A percentile compares a stretch with the other conserved stretches of the same genome.
Conservation (phyloP, 2,888 invertebrate species). For the Erebia aethiops region DNA sequence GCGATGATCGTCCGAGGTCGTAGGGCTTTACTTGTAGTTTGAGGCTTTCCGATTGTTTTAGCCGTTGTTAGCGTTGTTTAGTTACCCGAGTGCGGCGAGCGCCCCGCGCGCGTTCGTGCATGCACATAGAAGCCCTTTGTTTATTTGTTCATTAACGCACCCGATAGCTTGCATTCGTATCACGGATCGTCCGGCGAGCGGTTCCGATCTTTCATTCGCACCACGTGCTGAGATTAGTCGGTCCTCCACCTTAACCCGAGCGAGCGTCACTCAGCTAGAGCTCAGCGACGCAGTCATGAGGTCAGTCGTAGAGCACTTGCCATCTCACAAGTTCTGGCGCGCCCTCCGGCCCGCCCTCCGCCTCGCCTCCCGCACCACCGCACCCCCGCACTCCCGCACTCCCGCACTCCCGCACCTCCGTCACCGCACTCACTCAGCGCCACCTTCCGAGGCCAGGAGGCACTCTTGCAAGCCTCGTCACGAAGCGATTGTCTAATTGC, state of each 20-base stretch:
- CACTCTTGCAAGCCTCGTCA: slow-evolving; percentile 12
- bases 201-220: slow-evolving; percentile 72
- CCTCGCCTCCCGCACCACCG: slow-evolving; percentile 44
- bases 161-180: slow-evolving; percentile 79
- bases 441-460: neutral
- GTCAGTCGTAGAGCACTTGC: slow-evolving; percentile 81
- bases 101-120: slow-evolving; percentile 79
- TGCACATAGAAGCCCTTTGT: slow-evolving; percentile 81
- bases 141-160: slow-evolving; percentile 81
- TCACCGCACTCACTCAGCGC: slow-evolving; percentile 32
- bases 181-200: slow-evolving; percentile 78
- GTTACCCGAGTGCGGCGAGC: slow-evolving; percentile 81
- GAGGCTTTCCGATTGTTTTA: slow-evolving; percentile 84
- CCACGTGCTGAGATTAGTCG: slow-evolving; percentile 62
- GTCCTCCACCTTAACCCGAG: slow-evolving; percentile 64
- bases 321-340: slow-evolving; percentile 83
- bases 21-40: slow-evolving; percentile 84
- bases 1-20: slow-evolving; percentile 80
- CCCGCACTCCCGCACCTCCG: slow-evolving; percentile 33
- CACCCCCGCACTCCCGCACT: slow-evolving; percentile 17
- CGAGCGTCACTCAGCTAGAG: slow-evolving; percentile 65
- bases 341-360: slow-evolving; percentile 44
- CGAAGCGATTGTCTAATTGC: neutral
- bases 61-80: slow-evolving; percentile 83
- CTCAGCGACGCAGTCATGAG: slow-evolving; percentile 71